Evolutionary conservation across 2,113 vertebrate species (phyloP).

Genomic region (Pygoscelis antarcticus): DNA sequence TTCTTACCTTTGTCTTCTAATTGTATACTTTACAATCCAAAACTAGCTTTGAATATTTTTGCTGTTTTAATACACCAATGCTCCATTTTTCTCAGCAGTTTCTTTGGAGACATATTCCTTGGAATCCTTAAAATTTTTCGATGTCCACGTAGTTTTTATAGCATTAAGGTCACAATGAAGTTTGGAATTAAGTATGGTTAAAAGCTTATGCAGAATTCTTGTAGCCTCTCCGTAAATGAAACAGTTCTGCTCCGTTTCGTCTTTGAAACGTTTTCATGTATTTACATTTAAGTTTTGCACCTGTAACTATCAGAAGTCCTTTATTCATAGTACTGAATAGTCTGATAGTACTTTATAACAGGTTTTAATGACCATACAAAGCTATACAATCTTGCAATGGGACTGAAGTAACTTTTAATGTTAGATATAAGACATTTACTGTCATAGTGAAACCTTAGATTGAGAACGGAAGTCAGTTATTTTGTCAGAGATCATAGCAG

Average conservation of each 20-base stretch:
- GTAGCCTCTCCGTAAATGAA: background rate
- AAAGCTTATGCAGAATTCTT: background rate
- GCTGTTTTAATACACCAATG: background rate
- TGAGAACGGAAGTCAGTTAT: constrained; percentile 58
- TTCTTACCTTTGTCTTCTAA: background rate
- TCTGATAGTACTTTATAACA: background rate
- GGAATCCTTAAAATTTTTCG: background rate
- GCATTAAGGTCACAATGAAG: background rate
- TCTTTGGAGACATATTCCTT: background rate
- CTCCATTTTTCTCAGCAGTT: background rate
- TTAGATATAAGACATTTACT: background rate
- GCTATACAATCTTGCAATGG: background rate
- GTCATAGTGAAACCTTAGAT: constrained; percentile 59
- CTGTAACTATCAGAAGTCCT: background rate
- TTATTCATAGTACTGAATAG: background rate
- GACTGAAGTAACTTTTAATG: background rate
- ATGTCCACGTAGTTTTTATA: background rate
- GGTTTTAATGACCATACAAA: background rate
- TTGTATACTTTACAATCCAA: background rate
- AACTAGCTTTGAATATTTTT: background rate
- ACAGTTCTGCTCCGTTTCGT: background rate
- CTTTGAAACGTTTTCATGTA: background rate
- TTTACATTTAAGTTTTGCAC: background rate
- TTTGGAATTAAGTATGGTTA: background rate
- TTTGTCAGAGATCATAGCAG: constrained; percentile 52